Conservation (phyloP, 2,888 invertebrate genomes). For the Cotesia congregata region DNA sequence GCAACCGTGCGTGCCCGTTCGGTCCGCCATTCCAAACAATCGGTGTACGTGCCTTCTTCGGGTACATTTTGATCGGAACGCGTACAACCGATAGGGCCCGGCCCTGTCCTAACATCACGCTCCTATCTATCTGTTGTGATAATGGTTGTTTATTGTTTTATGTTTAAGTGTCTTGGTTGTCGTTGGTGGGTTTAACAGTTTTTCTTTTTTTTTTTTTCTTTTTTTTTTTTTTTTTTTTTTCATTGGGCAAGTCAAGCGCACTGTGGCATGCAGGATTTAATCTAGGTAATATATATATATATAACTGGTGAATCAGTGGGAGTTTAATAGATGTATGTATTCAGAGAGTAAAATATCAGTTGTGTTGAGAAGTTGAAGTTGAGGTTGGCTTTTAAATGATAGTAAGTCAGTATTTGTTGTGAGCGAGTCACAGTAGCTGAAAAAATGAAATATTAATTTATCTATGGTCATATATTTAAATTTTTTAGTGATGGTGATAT, state of each 20-base stretch:
- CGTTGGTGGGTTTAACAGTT: not conserved
- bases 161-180: not conserved
- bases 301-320: conserved; percentile 20
- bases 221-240: not conserved
- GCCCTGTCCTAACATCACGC: conserved; percentile 37
- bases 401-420: not conserved
- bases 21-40: conserved; percentile 81
- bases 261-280: not conserved
- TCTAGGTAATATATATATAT: conserved; percentile 15
- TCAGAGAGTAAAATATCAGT: not conserved
- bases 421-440: not conserved
- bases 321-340: conserved; percentile 30
- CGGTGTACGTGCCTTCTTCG: conserved; percentile 72
- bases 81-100: conserved; percentile 37
- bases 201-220: not conserved
- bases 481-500: too few relatives aligned
- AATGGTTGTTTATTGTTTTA: not conserved
- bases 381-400: not conserved
- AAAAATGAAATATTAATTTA: too few relatives aligned
- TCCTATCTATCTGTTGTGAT: not conserved
- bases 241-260: not conserved
- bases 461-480: too few relatives aligned
- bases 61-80: conserved; percentile 73
- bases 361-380: not conserved
- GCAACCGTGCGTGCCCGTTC: conserved; percentile 77